A percentile compares a stretch with the other conserved stretches of the same genome.
Conservation (phyloP, 2,113 vertebrate species). For the Tetrax tetrax region DNA sequence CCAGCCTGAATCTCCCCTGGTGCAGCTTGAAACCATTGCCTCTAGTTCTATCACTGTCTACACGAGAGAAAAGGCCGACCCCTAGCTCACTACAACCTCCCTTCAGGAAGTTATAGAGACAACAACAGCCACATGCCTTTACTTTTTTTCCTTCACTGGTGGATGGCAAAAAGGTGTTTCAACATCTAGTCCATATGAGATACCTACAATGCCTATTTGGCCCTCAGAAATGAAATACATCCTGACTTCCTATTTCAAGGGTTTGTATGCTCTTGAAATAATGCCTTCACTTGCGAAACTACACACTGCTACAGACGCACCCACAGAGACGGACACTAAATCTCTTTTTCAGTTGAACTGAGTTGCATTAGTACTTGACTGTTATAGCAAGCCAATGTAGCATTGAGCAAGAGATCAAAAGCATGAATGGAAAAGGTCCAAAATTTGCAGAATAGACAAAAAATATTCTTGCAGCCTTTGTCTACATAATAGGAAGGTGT, state of each 20-base stretch:
- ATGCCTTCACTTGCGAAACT: background rate
- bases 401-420: background rate
- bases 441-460: background rate
- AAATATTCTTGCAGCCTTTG: background rate
- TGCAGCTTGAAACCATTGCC: no score
- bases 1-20: no score
- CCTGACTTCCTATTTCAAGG: background rate
- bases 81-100: no score
- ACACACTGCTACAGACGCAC: no score
- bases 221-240: background rate
- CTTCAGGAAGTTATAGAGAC: no score
- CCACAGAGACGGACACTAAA: background rate
- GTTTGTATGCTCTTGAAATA: background rate
- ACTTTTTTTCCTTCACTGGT: background rate
- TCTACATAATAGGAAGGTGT: background rate
- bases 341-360: background rate
- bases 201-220: background rate
- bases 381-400: background rate
- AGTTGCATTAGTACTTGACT: background rate
- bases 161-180: background rate
- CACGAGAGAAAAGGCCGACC: no score
- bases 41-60: no score
- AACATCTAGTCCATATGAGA: background rate
- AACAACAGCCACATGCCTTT: accelerated
- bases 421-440: background rate